These are phyloP conservation scores for Stenolophus ochropezus DNA, from an alignment of 2,888 invertebrate species.

Conservation along the genomic window DNA sequence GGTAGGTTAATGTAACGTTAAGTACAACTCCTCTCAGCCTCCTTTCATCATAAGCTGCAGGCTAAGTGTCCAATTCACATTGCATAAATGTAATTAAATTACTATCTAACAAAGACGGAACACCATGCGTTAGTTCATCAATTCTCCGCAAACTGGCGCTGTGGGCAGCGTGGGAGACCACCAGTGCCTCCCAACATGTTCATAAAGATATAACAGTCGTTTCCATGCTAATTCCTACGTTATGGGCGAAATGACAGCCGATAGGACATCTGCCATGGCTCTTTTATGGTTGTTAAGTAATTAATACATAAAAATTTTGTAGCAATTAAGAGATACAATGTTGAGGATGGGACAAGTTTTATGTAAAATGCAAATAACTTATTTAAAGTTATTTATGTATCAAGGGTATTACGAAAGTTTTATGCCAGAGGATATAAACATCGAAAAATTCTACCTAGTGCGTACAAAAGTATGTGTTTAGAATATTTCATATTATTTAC, in stretches of 20 bases:
- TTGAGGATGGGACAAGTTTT: neutral
- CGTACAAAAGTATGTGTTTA: no score
- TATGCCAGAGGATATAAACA: no score
- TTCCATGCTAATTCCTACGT: neutral
- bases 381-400: neutral
- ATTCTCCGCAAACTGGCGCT: slow-evolving; percentile 19
- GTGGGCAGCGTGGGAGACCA: slow-evolving; percentile 33
- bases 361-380: neutral
- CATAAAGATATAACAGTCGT: neutral
- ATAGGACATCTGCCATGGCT: neutral
- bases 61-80: slow-evolving; percentile 17
- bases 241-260: neutral
- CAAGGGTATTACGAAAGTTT: neutral
- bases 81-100: slow-evolving; percentile 35
- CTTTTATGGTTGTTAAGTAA: neutral
- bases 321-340: neutral
- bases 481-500: no score
- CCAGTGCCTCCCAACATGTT: slow-evolving; percentile 13
- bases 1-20: slow-evolving; percentile 34
- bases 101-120: neutral
- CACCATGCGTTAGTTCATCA: neutral
- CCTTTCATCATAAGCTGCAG: slow-evolving; percentile 24
- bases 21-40: neutral
- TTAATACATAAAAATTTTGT: neutral
- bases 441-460: no score